These are phyloP conservation scores for Apotomis capreana DNA, from an alignment of 2,888 invertebrate genomes.

Conservation along the genomic window DNA sequence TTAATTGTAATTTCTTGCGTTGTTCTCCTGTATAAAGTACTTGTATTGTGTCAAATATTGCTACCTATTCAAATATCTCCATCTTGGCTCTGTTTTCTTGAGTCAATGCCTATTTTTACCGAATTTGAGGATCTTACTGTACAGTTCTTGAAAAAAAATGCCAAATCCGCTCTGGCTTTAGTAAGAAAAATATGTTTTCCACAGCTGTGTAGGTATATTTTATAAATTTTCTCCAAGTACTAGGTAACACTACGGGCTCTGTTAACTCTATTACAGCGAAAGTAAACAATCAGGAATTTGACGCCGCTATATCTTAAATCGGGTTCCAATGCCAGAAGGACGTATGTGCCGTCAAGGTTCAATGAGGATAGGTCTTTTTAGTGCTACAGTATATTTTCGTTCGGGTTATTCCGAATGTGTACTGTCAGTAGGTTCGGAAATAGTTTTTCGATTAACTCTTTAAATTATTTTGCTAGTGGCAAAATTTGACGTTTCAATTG, in stretches of 20 bases:
- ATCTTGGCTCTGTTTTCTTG: too few species aligned
- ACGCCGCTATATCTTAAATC: conserved; percentile 7
- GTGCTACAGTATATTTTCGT: neutral
- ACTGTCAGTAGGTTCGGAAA: neutral
- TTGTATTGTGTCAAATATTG: too few species aligned
- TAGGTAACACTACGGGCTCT: conserved; percentile 12
- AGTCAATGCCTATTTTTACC: too few species aligned
- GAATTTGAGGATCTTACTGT: too few species aligned
- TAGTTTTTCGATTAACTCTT: neutral
- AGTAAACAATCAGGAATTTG: conserved; percentile 22
- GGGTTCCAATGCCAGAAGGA: neutral
- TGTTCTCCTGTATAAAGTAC: too few species aligned
- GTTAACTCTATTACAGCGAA: conserved; percentile 23
- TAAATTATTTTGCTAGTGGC: too few species aligned
- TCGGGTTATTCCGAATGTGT: neutral
- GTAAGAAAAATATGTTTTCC: neutral
- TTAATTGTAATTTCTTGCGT: too few species aligned
- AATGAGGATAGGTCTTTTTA: neutral
- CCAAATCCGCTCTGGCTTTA: too few species aligned
- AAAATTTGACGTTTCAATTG: too few species aligned
- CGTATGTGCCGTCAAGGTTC: neutral
- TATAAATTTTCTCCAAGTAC: neutral
- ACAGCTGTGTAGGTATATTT: neutral
- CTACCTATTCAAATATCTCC: too few species aligned
- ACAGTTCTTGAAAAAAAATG: too few species aligned